Percentiles rank a stretch among this genome's conserved stretches.
Conservation (phyloP, 2,113 vertebrate species). For the Melanerpes formicivorus region DNA sequence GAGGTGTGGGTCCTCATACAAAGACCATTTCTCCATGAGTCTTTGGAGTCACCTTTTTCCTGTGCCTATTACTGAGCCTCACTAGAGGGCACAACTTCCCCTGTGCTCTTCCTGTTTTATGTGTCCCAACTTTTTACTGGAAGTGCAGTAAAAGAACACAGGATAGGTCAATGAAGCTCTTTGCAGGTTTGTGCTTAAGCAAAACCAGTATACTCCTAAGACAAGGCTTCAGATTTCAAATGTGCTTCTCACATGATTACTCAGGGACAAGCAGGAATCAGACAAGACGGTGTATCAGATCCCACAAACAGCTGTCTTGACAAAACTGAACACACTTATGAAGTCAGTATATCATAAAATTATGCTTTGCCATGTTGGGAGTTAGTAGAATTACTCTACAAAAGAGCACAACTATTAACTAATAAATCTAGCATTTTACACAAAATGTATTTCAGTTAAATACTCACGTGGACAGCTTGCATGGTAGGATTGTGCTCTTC, state of each 20-base stretch:
- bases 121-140: neutral
- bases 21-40: fast-evolving
- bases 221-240: neutral
- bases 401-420: neutral
- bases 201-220: neutral
- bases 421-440: neutral
- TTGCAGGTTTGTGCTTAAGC: neutral
- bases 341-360: neutral
- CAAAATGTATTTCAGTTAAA: neutral
- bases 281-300: neutral
- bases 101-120: neutral
- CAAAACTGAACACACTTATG: neutral
- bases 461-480: neutral
- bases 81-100: neutral
- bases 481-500: neutral
- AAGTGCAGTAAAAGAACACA: neutral
- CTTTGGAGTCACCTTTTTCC: neutral
- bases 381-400: neutral
- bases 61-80: neutral
- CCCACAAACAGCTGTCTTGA: neutral
- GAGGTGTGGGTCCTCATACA: neutral
- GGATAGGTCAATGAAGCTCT: neutral
- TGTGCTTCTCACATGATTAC: neutral
- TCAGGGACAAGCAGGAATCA: neutral
- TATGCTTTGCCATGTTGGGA: neutral